These are phyloP conservation scores for Rhinophrynus dorsalis DNA, from an alignment of 2,797 vertebrate genomes.

Conservation along the genomic window DNA sequence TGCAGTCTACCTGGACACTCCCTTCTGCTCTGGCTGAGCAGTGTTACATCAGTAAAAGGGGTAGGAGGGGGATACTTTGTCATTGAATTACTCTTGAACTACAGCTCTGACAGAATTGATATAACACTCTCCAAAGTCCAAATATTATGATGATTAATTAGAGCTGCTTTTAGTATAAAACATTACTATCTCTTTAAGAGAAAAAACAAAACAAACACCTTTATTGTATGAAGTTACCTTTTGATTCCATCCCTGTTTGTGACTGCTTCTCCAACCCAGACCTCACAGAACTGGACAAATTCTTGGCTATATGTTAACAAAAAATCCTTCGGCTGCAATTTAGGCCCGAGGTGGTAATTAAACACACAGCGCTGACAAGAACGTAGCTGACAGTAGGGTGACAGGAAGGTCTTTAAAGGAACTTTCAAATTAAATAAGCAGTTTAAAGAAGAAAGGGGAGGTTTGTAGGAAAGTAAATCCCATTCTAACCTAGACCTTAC, in stretches of 20 bases:
- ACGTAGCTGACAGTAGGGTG: conserved; percentile 16
- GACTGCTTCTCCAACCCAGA: neutral
- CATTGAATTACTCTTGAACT: too few relatives aligned
- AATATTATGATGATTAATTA: too few relatives aligned
- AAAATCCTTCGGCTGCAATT: conserved; percentile 25
- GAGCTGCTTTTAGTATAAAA: too few relatives aligned
- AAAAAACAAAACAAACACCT: too few relatives aligned
- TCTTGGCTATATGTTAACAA: conserved; percentile 5
- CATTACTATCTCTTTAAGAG: too few relatives aligned
- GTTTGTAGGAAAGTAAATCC: conserved; percentile 12
- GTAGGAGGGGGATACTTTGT: too few relatives aligned
- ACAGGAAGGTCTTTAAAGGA: conserved; percentile 18
- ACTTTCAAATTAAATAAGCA: conserved; percentile 24
- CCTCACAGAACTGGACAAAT: conserved; percentile 5
- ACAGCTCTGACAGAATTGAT: too few relatives aligned
- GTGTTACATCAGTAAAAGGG: too few relatives aligned
- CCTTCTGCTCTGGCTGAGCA: too few relatives aligned
- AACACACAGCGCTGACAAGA: neutral
- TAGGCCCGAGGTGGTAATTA: conserved; percentile 33
- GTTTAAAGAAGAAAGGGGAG: conserved; percentile 13
- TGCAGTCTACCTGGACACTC: too few relatives aligned
- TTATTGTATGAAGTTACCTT: neutral
- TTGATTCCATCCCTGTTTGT: neutral
- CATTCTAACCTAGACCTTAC: neutral
- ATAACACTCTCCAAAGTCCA: too few relatives aligned